Conservation (phyloP, 2,888 invertebrate genomes). For the Epirrhoe tristata region DNA sequence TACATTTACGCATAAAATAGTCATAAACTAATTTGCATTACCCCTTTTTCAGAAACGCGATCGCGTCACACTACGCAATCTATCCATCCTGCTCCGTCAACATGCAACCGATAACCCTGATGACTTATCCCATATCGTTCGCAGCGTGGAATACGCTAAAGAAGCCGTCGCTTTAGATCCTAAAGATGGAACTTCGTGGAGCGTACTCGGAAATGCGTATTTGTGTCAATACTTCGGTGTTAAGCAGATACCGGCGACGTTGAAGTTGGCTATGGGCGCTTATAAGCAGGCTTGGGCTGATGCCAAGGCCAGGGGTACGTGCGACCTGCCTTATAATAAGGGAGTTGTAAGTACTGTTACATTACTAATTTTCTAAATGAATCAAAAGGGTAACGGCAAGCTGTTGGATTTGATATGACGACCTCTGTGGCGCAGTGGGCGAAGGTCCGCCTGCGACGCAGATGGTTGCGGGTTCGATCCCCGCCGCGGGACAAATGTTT, state of each 20-base stretch:
- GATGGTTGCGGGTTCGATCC: too few relatives aligned
- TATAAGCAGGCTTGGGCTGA: conserved; percentile 92
- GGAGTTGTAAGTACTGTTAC: conserved; percentile 88
- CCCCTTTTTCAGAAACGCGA: conserved; percentile 87
- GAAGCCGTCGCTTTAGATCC: conserved; percentile 92
- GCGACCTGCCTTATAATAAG: conserved; percentile 94
- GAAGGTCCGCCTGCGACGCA: too few relatives aligned
- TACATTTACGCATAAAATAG: too few relatives aligned
- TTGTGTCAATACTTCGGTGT: conserved; percentile 91
- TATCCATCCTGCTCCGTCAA: conserved; percentile 93
- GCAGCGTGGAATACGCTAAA: conserved; percentile 91
- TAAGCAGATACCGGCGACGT: conserved; percentile 88
- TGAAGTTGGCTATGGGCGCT: conserved; percentile 91
- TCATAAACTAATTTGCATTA: too few relatives aligned
- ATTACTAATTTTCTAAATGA: background rate
- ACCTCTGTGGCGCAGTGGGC: too few relatives aligned
- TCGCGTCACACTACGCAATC: conserved; percentile 90
- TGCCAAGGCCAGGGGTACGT: conserved; percentile 88
- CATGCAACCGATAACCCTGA: conserved; percentile 73
- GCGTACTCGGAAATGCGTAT: conserved; percentile 93
- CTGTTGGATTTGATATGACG: too few relatives aligned
- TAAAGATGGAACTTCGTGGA: conserved; percentile 93
- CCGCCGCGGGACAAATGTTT: too few relatives aligned
- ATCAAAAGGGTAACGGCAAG: too few relatives aligned
- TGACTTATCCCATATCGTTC: conserved; percentile 87